These are phyloP conservation scores for Larimichthys polyactis DNA, from an alignment of 2,113 vertebrate genomes.

Conservation along the genomic window DNA sequence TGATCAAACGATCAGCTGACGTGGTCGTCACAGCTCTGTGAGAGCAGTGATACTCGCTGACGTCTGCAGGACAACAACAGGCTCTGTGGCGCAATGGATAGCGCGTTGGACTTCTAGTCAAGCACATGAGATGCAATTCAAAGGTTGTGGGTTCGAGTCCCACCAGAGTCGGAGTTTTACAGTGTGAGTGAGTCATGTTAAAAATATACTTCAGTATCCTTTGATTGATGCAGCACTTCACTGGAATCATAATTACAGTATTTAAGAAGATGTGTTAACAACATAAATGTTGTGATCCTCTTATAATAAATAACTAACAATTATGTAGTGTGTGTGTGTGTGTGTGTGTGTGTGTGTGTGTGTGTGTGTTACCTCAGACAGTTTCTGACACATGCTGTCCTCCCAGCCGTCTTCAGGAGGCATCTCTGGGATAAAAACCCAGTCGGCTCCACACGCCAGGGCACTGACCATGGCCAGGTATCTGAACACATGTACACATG, in stretches of 20 bases:
- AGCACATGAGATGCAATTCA: background rate
- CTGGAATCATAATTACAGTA: too few relatives aligned
- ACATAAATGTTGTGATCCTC: too few relatives aligned
- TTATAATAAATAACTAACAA: too few relatives aligned
- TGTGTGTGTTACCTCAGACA: slow-evolving; percentile 77
- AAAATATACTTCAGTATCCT: too few relatives aligned
- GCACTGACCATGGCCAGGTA: slow-evolving; percentile 96
- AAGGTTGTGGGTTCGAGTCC: slow-evolving; percentile 44
- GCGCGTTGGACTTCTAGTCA: background rate
- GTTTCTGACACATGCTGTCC: slow-evolving; percentile 91
- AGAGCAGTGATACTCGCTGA: too few relatives aligned
- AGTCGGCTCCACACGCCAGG: slow-evolving; percentile 96
- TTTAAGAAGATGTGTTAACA: too few relatives aligned
- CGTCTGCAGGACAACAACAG: background rate
- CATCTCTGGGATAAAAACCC: slow-evolving; percentile 96
- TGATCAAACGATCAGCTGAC: too few relatives aligned
- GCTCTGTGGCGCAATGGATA: slow-evolving; percentile 35
- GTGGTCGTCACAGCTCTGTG: too few relatives aligned
- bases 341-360: slow-evolving; percentile 18
- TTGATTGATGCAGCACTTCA: too few relatives aligned
- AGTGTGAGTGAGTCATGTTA: too few relatives aligned
- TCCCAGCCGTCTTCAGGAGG: slow-evolving; percentile 97
- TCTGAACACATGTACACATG: slow-evolving; percentile 74
- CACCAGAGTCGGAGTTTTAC: background rate
- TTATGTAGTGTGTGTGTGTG: background rate